phyloP scores from a whole-genome alignment of 1,140 invertebrate species.

The Sycophila sp. region DNA sequence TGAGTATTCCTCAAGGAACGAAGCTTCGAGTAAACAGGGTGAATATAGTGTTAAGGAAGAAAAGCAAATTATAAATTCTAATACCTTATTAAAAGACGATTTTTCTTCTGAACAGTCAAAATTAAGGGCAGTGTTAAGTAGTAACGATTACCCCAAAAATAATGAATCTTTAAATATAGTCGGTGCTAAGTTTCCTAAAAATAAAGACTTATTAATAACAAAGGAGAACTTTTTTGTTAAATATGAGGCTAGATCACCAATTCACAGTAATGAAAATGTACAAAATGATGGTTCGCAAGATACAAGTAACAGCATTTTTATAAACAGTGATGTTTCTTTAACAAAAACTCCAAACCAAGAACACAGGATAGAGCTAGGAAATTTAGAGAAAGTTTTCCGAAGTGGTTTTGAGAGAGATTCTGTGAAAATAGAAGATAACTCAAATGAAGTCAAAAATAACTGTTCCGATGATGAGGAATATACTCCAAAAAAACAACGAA shows the following conservation, averaged over 20 bases:
- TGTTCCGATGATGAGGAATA: constrained; percentile 63
- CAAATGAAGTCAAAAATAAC: constrained; percentile 48
- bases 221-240: constrained; percentile 59
- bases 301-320: constrained; percentile 51
- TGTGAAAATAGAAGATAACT: constrained; percentile 49
- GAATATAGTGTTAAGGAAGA: constrained; percentile 50
- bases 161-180: constrained; percentile 10
- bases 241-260: constrained; percentile 48
- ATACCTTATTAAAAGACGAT: constrained; percentile 28
- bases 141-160: constrained; percentile 37
- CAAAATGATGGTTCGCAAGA: constrained; percentile 49
- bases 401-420: constrained; percentile 52
- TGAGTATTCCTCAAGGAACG: constrained; percentile 37
- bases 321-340: constrained; percentile 57
- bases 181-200: constrained; percentile 47
- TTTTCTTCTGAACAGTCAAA: constrained; percentile 31
- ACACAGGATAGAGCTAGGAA: constrained; percentile 58
- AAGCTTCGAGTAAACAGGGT: constrained; percentile 39
- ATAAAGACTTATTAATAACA: constrained; percentile 54
- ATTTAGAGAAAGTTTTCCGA: constrained; percentile 56
- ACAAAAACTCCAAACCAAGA: constrained; percentile 56
- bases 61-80: constrained; percentile 40
- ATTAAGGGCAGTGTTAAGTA: constrained; percentile 27
- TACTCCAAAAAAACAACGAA: constrained; percentile 63
- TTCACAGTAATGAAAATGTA: constrained; percentile 44